phyloP scores from a whole-genome alignment of 2,113 vertebrate genomes.

The Stegostoma tigrinum region DNA sequence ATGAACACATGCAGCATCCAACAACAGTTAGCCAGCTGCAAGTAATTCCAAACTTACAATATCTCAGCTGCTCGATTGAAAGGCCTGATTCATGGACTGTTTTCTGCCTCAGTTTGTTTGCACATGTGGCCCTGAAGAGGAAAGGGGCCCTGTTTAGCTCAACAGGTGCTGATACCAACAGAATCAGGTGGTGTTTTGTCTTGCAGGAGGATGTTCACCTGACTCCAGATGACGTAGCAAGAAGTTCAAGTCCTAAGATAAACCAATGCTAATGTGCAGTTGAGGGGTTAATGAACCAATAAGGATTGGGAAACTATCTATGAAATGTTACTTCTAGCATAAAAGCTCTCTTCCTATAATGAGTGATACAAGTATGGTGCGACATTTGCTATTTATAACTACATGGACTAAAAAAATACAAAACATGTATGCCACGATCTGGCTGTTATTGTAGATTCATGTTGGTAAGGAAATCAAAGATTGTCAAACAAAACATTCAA shows the following conservation, averaged over 20 bases:
- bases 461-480: not conserved
- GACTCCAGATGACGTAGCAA: not conserved
- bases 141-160: not conserved
- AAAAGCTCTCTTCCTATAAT: not conserved
- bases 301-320: not conserved
- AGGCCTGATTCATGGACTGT: slow-evolving; percentile 21
- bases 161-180: not conserved
- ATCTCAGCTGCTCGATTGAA: slow-evolving; percentile 17
- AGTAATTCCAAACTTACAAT: slow-evolving; percentile 22
- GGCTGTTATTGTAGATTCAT: not conserved
- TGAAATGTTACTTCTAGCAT: not conserved
- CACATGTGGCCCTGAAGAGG: not conserved
- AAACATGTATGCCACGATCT: not conserved
- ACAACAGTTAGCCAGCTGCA: slow-evolving; percentile 16
- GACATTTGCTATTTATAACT: not conserved
- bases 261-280: not conserved
- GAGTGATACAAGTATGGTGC: not conserved
- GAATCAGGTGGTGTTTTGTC: not conserved
- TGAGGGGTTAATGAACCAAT: not conserved
- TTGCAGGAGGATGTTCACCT: not conserved
- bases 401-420: not conserved
- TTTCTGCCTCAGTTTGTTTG: not conserved
- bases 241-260: not conserved
- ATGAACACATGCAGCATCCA: slow-evolving; percentile 13
- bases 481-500: not conserved